Conservation (phyloP, 2,797 vertebrate species). For the Enteromius mattozi region DNA sequence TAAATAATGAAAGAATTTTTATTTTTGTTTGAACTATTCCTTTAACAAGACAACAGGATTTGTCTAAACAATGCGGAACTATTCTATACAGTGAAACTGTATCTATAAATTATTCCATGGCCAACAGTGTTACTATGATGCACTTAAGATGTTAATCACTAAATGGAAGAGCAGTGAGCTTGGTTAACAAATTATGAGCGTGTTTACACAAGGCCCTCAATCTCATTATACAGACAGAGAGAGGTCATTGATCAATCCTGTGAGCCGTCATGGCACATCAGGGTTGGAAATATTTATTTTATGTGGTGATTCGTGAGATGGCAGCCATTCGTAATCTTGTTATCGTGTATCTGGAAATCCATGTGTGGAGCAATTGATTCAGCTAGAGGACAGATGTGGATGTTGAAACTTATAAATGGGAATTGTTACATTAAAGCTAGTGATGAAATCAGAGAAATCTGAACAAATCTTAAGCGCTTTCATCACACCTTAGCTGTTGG, state of each 20-base stretch:
- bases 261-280: slow-evolving; percentile 20
- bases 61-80: not conserved
- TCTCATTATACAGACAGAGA: slow-evolving; percentile 15
- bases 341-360: not conserved
- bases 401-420: not conserved
- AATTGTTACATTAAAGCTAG: not conserved
- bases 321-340: not conserved
- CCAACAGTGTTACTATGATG: slow-evolving; percentile 17
- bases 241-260: slow-evolving; percentile 18
- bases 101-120: not conserved
- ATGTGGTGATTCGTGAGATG: not conserved
- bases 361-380: slow-evolving; percentile 8
- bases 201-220: slow-evolving; percentile 17
- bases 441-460: slow-evolving; percentile 21
- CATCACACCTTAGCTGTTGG: not conserved
- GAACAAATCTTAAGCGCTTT: not conserved
- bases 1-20: no score
- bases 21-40: no score
- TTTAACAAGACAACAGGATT: slow-evolving; percentile 12
- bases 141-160: slow-evolving; percentile 29
- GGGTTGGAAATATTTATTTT: not conserved
- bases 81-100: not conserved
- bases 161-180: slow-evolving; percentile 4
- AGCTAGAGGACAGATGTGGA: not conserved
- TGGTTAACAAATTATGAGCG: slow-evolving; percentile 25